Percentiles rank a stretch among this genome's conserved stretches.
These are phyloP conservation scores for Holothuria scabra DNA, from an alignment of 53 echinoderm and acorn worm genomes.

Conservation along the genomic window DNA sequence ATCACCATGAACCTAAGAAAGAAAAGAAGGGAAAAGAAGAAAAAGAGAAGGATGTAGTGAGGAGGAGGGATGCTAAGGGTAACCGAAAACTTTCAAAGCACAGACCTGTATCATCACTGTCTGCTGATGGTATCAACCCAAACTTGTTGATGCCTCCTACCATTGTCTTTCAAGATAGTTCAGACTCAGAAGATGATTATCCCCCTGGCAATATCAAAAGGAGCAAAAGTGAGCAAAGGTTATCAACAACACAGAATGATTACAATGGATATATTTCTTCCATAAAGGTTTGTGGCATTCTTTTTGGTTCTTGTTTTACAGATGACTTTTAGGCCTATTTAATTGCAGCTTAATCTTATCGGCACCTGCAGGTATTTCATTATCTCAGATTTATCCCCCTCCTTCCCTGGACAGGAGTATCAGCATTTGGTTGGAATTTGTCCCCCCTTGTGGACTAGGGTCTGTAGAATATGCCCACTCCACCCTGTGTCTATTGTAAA, in stretches of 20 bases:
- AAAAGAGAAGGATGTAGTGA: neutral
- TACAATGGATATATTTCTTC: too few relatives aligned
- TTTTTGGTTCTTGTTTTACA: too few relatives aligned
- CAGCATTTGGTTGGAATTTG: too few relatives aligned
- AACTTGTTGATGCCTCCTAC: slow-evolving; percentile 30
- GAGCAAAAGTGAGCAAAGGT: slow-evolving; percentile 24
- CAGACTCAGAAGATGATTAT: slow-evolving; percentile 10
- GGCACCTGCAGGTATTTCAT: too few relatives aligned
- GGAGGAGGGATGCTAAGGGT: neutral
- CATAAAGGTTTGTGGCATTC: too few relatives aligned
- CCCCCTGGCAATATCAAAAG: neutral
- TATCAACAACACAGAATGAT: neutral
- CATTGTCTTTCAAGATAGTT: slow-evolving; percentile 3
- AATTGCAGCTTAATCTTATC: too few relatives aligned
- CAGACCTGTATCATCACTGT: neutral
- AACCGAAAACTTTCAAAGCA: neutral
- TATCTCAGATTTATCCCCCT: too few relatives aligned
- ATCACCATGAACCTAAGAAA: slow-evolving; percentile 13
- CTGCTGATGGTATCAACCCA: slow-evolving; percentile 13
- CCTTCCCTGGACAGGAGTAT: too few relatives aligned
- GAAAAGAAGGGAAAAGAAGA: slow-evolving; percentile 19
- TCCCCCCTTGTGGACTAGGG: too few relatives aligned
- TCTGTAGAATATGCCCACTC: too few relatives aligned
- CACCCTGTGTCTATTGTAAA: too few relatives aligned
- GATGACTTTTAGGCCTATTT: too few relatives aligned